These are phyloP conservation scores for Aethina tumida DNA, from an alignment of 1,140 invertebrate species.

Conservation along the genomic window DNA sequence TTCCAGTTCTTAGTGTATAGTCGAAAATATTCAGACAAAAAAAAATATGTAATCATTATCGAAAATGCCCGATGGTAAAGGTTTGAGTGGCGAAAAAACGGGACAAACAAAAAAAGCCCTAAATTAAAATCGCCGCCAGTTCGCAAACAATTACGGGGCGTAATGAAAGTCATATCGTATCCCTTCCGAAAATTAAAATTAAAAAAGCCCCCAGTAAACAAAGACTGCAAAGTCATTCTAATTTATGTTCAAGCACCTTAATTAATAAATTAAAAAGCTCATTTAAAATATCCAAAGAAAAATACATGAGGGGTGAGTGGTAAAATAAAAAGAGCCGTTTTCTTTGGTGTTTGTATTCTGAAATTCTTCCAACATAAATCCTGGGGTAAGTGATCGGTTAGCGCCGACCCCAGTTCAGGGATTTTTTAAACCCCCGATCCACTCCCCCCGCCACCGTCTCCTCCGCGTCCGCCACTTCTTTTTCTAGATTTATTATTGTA, in stretches of 20 bases:
- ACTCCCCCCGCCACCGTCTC: slow-evolving; percentile 20
- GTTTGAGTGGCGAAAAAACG: too few species aligned
- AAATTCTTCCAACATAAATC: slow-evolving; percentile 36
- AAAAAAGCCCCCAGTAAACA: too few species aligned
- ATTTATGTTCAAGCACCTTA: neutral
- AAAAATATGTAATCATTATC: too few species aligned
- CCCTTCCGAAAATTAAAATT: too few species aligned
- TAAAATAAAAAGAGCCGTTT: slow-evolving; percentile 11
- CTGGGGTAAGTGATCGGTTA: slow-evolving; percentile 37
- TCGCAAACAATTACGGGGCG: too few species aligned
- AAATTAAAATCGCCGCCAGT: too few species aligned
- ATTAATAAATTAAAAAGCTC: neutral
- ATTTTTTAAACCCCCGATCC: slow-evolving; percentile 33
- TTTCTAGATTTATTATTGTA: slow-evolving; percentile 37
- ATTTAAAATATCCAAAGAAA: neutral
- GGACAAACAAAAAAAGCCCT: too few species aligned
- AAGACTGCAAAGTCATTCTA: neutral
- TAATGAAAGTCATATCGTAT: too few species aligned
- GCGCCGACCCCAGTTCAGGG: slow-evolving; percentile 34
- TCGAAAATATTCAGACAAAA: too few species aligned
- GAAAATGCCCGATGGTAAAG: too few species aligned
- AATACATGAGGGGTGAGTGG: neutral
- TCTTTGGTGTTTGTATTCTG: slow-evolving; percentile 32
- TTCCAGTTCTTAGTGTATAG: too few species aligned
- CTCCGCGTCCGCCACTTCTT: slow-evolving; percentile 33